Evolutionary conservation across 2,113 vertebrate genomes (phyloP), one percentile per base, ranked within the genome.

Genomic region (Diphyllodes magnificus): DNA sequence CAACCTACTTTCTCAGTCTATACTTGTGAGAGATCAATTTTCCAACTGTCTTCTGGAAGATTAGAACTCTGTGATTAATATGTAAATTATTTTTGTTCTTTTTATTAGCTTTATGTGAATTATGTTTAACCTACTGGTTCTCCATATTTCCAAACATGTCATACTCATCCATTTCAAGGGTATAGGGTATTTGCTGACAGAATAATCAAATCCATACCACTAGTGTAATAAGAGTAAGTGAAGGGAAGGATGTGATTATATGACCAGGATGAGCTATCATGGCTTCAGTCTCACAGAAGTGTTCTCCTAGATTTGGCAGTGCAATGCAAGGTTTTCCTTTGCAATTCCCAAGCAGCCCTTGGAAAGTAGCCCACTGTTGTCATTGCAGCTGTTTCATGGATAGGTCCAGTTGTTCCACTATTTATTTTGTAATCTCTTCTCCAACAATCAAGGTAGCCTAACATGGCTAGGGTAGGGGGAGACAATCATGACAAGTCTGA

Each of bases 41-140:
- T 57, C 49, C 82, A 83, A 40, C 85, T 93, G 87, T 87, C 63
- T 96, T 85, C 71, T 86, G 47, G 37, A 66, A 92, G 93, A 87
- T 92, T 91, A 85, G 75, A 95, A 73, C 56, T 85, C 56, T 50
- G 40, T 88, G 90, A 93, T 96, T 92, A 95, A 86, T 96, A 96
- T 88, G 93, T 49, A 96, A 96, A 95, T 95, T 51, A 88, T 83
- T 96, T 94, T 95, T 72, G 35, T 69, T 80, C 73, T 60, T 95
- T 92, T 92, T 86, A 90, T 94, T 88, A 93, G 85, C 75, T 94
- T 85, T 73, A 60, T 81, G 51, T 95, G 90, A 97, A 80, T 95
- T 96, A 96, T 90, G 76, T 71, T 90, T 96, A 88, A 88, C 82
- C 47, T 96, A 51, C 49, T 73, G 68, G 60, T 92, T 88, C 37